Base-by-base conservation (phyloP, 2,113 vertebrate genomes). In the Prochilodus magdalenae region DNA sequence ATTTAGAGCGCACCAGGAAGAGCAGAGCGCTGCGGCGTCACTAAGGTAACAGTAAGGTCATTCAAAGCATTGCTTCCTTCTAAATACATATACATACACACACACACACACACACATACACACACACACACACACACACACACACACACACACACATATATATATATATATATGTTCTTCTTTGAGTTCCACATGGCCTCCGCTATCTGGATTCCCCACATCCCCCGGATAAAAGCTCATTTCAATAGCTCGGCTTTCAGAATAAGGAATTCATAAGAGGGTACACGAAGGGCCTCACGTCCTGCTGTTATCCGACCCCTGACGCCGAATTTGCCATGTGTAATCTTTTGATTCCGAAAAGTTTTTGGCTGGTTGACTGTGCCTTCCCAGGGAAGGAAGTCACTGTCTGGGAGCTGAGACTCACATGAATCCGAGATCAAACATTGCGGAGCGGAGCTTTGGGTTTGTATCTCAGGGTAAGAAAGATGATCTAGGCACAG, bases 41-140 rank as follows among this genome's bases (percentile, higher is more conserved):
- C 88, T 90, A 94, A 94, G 95, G 96, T 97, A 98, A 98, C 96
- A 97, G 96, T 97, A 92, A 96, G 97, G 96, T 99, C 97, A 98
- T 97, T 97, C 95, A 97, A 93, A 92, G 86, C 91, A 91, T 55
- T 81, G 87, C 91, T 93, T 94, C 92, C 90, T 91, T 87, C 65
- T 69, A 36, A 36, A 3, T 36, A 36, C 7, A 36, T 36, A 36
- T 36, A 36, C 7, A 36, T 36, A n/a, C n/a, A n/a, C n/a, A n/a
- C n/a, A n/a, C n/a, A n/a, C n/a, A n/a, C n/a, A n/a, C n/a, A n/a
- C n/a, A n/a, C n/a, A n/a, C n/a, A n/a, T n/a, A n/a, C n/a, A n/a
- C n/a, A n/a, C n/a, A n/a, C n/a, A n/a, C n/a, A n/a, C n/a, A n/a
- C n/a, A n/a, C n/a, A n/a, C n/a, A n/a, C n/a, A n/a, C n/a, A n/a